Evolutionary conservation across 2,888 invertebrate genomes (phyloP), one percentile per base, ranked within the genome.

Genomic region (Tenthredo scrophulariae): DNA sequence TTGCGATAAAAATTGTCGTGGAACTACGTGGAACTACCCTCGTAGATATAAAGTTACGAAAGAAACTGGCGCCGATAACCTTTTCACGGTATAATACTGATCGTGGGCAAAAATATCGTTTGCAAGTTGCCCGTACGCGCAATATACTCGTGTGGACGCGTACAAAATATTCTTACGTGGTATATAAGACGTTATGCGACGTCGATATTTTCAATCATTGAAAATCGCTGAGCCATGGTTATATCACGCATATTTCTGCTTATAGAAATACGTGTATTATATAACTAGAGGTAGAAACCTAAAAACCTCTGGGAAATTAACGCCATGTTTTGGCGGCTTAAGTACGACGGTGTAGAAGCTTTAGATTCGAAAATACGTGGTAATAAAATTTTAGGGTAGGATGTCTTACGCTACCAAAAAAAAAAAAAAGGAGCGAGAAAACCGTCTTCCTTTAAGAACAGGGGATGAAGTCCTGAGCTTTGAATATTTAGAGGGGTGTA

Each of bases 271-370:
- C 29, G 50, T 26, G 29, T 50, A 15, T 29, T 9, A 15, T 26
- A 77, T 77, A 54, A 33, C 29, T 54, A n/a, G 7, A 29, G 0
- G 4, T 15, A 29, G 26, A 33, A 9, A n/a, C n/a, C n/a, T n/a
- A n/a, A 77, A 77, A 77, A 54, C 77, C 77, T 77, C 77, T 77
- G 77, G 54, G 77, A 77, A 77, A 50, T 77, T 77, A 77, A n/a
- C n/a, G 3, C 72, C 40, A 1, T 18, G 67, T 33, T 33, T 26
- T 33, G 6, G 4, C 18, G 67, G 33, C 33, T 67, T 33, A 62
- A 62, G 7, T 62, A 62, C 62, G 22, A 22, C 62, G 22, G 22
- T 26, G 10, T 13, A 3, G 26, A 26, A 62, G 62, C 62, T 62
- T 62, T 26, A 2, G 13, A 26, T 62, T 26, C 10, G 15, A 67